phyloP scores from a whole-genome alignment of 2,797 vertebrate genomes.

The Hoplostethus mediterraneus region DNA sequence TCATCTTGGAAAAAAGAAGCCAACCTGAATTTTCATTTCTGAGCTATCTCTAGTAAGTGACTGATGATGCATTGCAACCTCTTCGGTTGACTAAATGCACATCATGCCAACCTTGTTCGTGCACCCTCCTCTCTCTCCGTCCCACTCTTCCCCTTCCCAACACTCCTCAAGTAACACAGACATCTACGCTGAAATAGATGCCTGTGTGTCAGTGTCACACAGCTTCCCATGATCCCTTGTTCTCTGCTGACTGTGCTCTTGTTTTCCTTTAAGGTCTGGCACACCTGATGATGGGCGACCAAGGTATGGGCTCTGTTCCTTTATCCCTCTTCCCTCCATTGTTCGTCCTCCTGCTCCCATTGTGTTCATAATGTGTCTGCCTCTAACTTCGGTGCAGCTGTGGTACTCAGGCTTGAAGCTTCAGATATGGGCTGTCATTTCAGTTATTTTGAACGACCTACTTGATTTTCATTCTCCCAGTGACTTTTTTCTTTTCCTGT shows the following conservation, averaged over 20 bases:
- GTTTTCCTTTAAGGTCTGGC: constrained; percentile 99
- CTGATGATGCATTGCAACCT: constrained; percentile 90
- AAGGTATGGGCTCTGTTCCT: constrained; percentile 98
- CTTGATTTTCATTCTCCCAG: constrained; percentile 48
- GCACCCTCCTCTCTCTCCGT: constrained; percentile 62
- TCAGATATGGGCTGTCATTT: constrained; percentile 67
- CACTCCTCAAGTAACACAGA: constrained; percentile 80
- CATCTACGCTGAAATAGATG: constrained; percentile 90
- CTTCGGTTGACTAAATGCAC: constrained; percentile 88
- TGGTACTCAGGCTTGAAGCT: constrained; percentile 65
- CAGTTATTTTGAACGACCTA: constrained; percentile 78
- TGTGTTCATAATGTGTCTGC: constrained; percentile 53
- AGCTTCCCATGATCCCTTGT: constrained; percentile 94
- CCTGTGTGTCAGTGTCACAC: constrained; percentile 89
- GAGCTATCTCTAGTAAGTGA: constrained; percentile 76
- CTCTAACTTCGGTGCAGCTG: constrained; percentile 25
- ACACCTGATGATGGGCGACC: constrained; percentile 99
- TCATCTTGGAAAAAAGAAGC: constrained; percentile 21
- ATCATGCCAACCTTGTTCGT: constrained; percentile 81
- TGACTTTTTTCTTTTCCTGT: constrained; percentile 28
- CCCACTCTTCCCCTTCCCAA: constrained; percentile 64
- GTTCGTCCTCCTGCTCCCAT: constrained; percentile 52
- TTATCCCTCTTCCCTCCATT: constrained; percentile 84
- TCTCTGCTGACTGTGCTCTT: constrained; percentile 99
- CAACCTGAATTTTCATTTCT: constrained; percentile 65